Evolutionary conservation across 2,888 invertebrate species (phyloP), one percentile per base, ranked within the genome.

Genomic region (Pterostichus madidus): DNA sequence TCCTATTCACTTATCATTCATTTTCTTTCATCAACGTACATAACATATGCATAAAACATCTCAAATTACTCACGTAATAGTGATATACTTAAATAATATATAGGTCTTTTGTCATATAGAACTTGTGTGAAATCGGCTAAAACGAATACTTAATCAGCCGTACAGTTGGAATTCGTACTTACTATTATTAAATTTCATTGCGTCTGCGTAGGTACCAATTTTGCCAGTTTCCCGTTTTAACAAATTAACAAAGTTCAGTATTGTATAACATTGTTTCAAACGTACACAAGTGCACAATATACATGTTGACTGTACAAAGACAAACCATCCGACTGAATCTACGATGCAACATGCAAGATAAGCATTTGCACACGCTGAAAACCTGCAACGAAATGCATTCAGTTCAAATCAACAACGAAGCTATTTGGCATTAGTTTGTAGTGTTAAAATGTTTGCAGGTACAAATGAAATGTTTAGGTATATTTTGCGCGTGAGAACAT

Each of bases 191-290:
- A 59, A 59, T 59, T 59, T 17, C 59, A 44, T 44, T 71, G 8
- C 8, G 44, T 15, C 7, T 17, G 44, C 11, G 15, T 46, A 17
- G 44, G 15, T n/a, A 39, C 44, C 44, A 15, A 71, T 53, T 15
- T 17, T n/a, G 13, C 39, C 35, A n/a, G 32, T 31, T 61, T 61
- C 17, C 13, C 13, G 11, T 64, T 44, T 68, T 44, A 68, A 68
- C 35, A 68, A 68, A 68, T 68, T 68, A 68, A 68, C 68, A 68
- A 68, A 68, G 68, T 68, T 68, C 68, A 68, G 13, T 68, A 44
- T 13, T 17, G 68, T 68, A 17, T 8, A 68, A 68, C 68, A 68
- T 17, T 71, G 68, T 44, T 56, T 17, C 39, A 15, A 71, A 71
- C 68, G 39, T 17, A 32, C 64, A 64, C n/a, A 49, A 39, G 15